Evolutionary conservation across 2,113 vertebrate species (phyloP), one percentile per base, ranked within the genome.

Genomic region (Rhinogobius similis): DNA sequence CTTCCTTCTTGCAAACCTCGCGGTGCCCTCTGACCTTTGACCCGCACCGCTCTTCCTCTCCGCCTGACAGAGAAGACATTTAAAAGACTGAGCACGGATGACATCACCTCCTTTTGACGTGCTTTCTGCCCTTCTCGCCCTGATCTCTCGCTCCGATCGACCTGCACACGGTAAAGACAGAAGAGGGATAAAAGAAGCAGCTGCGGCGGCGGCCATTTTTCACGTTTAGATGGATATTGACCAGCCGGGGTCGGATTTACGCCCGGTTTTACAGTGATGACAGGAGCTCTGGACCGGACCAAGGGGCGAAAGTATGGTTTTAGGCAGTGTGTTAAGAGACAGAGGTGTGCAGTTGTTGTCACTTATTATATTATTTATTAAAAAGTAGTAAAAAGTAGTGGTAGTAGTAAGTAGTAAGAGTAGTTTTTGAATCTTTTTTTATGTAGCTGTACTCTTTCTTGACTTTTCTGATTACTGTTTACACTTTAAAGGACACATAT

Each of bases 201-300:
- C 6, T 9, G 5, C 27, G 56, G 27, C 14, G 56, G 5, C 32
- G 6, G 26, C 6, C 56, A 59, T 59, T 32, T 32, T 4, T 59
- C 56, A 59, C 56, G 10, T 59, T 32, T 32, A 59, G 56, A 59
- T 29, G 24, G 24, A 16, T 56, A 56, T 56, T 27, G 55, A 58
- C 27, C 55, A 58, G 56, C 56, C 16, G 5, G 26, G 10, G 56
- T 32, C 16, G 16, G 56, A 59, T 59, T 59, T 32, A 59, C 56
- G 27, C 7, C 2, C 14, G 27, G 26, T 32, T 59, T 29, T 32
- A 59, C 26, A 32, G 16, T 10, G 56, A 20, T 27, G 8, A 32
- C 27, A 32, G 56, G 26, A 10, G 16, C 56, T 20, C 32, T 36
- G 14, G 55, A 29, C 55, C 26, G 24, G 55, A 29, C 55, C 27